Conservation (phyloP, 2,797 vertebrate genomes). For the Coilia nasus region DNA sequence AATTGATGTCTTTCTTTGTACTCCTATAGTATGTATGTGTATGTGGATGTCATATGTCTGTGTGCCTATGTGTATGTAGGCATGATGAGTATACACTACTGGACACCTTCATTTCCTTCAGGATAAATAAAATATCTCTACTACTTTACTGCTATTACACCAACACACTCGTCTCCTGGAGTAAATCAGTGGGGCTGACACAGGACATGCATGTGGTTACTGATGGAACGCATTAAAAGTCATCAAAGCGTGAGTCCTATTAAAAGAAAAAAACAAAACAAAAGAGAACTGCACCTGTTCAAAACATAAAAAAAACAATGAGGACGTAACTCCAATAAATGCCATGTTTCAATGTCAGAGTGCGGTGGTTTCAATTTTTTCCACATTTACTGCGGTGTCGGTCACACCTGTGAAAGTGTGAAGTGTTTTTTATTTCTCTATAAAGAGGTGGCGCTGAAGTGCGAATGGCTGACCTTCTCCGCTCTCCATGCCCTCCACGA, state of each 20-base stretch:
- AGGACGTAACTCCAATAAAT: neutral
- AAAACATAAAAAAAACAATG: neutral
- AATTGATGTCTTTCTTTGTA: no score
- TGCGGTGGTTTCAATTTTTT: neutral
- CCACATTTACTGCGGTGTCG: neutral
- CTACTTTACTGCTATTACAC: neutral
- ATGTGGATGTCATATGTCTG: no score
- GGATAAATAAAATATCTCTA: no score
- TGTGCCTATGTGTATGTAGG: no score
- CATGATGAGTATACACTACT: no score
- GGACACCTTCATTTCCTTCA: no score
- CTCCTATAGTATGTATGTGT: no score
- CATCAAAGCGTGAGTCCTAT: neutral
- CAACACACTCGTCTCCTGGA: neutral
- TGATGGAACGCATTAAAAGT: neutral
- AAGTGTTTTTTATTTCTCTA: neutral
- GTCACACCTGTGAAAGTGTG: slow-evolving; percentile 4
- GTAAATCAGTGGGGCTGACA: neutral
- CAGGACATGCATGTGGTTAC: neutral
- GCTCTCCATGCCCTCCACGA: slow-evolving; percentile 91
- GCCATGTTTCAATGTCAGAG: neutral
- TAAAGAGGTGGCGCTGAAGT: neutral
- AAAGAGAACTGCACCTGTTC: neutral
- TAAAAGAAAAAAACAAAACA: no score
- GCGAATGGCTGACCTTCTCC: slow-evolving; percentile 76